Evolutionary conservation across 2,888 invertebrate species (phyloP).

Genomic region (Gnatocerus cornutus): DNA sequence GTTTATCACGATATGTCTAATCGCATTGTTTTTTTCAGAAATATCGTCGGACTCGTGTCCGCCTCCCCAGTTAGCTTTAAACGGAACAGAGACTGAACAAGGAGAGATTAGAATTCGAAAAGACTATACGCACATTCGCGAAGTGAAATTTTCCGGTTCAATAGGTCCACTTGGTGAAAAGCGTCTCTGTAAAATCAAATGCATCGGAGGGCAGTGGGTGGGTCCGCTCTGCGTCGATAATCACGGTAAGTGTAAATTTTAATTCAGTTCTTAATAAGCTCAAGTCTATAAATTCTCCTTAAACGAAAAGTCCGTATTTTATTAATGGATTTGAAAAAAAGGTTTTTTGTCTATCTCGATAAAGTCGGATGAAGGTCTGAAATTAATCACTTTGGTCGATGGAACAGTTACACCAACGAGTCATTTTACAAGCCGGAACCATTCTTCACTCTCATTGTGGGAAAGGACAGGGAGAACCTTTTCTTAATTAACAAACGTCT

Average conservation of each 20-base stretch:
- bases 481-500: conserved; percentile 45
- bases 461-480: conserved; percentile 8
- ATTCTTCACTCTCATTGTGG: conserved; percentile 12
- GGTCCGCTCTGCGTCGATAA: conserved; percentile 86
- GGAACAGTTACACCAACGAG: conserved; percentile 10
- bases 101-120: conserved; percentile 66
- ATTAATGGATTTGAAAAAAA: conserved; percentile 21
- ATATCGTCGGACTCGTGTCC: conserved; percentile 69
- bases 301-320: conserved; percentile 7
- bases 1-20: too few species aligned
- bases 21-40: conserved; percentile 58
- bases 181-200: conserved; percentile 87
- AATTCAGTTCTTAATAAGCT: neutral
- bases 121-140: conserved; percentile 69
- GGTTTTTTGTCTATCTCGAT: conserved; percentile 22
- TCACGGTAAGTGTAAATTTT: conserved; percentile 75
- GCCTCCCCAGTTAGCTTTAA: conserved; percentile 69
- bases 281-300: neutral
- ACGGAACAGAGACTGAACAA: conserved; percentile 69
- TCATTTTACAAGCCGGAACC: conserved; percentile 19
- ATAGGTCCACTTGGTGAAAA: conserved; percentile 83
- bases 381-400: conserved; percentile 27
- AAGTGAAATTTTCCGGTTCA: conserved; percentile 85
- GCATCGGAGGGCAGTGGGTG: conserved; percentile 89
- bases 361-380: conserved; percentile 19